Percentiles rank a stretch among this genome's conserved stretches.
Conservation (phyloP, 2,797 vertebrate genomes). For the Vultur gryphus region DNA sequence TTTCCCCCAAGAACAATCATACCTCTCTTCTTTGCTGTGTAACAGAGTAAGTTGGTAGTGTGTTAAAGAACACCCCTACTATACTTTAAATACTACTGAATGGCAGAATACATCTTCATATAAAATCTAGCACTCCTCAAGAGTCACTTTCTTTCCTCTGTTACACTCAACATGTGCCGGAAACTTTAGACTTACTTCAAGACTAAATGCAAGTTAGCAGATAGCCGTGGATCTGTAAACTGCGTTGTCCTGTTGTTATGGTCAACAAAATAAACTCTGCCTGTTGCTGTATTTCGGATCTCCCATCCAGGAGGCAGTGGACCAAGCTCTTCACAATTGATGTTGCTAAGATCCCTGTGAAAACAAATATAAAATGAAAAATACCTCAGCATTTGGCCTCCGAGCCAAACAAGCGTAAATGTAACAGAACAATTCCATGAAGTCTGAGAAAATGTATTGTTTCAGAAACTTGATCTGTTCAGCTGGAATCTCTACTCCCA, state of each 20-base stretch:
- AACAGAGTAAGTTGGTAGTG: neutral
- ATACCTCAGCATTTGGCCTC: conserved; percentile 71
- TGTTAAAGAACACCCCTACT: accelerated
- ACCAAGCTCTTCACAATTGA: conserved; percentile 97
- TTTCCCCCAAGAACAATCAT: neutral
- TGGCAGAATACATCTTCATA: neutral
- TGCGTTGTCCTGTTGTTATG: conserved; percentile 98
- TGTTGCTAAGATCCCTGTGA: conserved; percentile 92
- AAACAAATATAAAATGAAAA: conserved; percentile 75
- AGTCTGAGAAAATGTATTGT: conserved; percentile 76
- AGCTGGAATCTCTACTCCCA: conserved; percentile 72
- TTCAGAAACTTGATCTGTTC: conserved; percentile 74
- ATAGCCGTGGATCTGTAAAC: conserved; percentile 93
- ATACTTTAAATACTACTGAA: neutral
- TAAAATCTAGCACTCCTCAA: neutral
- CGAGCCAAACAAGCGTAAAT: conserved; percentile 70
- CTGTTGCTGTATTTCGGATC: conserved; percentile 94
- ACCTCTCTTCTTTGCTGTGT: neutral
- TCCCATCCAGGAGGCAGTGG: conserved; percentile 96
- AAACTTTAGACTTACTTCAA: conserved; percentile 83
- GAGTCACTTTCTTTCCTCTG: neutral
- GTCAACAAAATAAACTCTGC: conserved; percentile 96
- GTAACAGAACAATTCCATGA: conserved; percentile 78
- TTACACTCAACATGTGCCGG: neutral
- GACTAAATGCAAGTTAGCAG: conserved; percentile 93